Conservation (phyloP, 2,888 invertebrate species). For the Cheilosia urbana region DNA sequence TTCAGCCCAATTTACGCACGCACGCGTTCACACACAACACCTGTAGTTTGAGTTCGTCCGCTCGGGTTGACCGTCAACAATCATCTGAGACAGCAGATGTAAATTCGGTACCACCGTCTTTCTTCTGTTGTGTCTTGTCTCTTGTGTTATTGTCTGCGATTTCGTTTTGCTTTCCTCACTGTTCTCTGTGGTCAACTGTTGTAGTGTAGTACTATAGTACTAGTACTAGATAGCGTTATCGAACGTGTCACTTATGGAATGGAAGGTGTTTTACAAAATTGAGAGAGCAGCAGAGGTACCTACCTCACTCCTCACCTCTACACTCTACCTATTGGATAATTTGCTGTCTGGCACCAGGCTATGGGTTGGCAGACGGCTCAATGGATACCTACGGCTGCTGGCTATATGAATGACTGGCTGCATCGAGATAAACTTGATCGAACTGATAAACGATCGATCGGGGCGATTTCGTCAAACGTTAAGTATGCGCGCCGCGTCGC, state of each 20-base stretch:
- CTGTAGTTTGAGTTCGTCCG: constrained; percentile 48
- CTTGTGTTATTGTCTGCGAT: background rate
- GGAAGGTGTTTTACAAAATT: constrained; percentile 59
- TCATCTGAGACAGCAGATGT: constrained; percentile 70
- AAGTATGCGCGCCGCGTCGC: background rate
- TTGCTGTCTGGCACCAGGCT: constrained; percentile 9
- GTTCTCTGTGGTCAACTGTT: constrained; percentile 56
- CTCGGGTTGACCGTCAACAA: constrained; percentile 70
- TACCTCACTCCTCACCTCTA: no score
- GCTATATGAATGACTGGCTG: background rate
- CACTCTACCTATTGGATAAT: no score
- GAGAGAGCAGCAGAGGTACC: constrained; percentile 40
- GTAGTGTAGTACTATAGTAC: background rate
- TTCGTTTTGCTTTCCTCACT: constrained; percentile 44
- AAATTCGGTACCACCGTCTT: constrained; percentile 55
- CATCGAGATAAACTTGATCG: constrained; percentile 13
- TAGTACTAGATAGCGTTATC: background rate
- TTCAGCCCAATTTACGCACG: constrained; percentile 3
- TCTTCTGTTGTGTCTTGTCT: background rate
- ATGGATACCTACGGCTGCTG: background rate
- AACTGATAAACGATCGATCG: constrained; percentile 7
- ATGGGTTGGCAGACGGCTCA: background rate
- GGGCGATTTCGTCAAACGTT: constrained; percentile 35
- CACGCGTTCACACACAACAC: constrained; percentile 7
- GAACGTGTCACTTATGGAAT: background rate